Evolutionary conservation across 2,113 vertebrate genomes (phyloP).

Genomic region (Cavia aperea): DNA sequence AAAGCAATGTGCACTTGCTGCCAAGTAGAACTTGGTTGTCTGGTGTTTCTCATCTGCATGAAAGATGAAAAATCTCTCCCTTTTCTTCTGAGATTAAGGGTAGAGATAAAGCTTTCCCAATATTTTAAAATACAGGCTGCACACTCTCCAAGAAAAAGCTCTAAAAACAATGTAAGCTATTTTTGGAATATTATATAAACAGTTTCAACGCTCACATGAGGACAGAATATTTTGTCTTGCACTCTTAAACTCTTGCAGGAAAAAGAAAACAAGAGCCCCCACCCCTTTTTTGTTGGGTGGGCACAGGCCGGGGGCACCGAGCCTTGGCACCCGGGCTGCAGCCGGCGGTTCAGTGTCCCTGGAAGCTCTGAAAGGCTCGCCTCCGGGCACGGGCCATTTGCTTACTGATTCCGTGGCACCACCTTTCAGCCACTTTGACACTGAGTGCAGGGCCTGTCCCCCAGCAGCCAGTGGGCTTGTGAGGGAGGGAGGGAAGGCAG

Average conservation of each 20-base stretch:
- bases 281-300: not conserved
- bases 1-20: conserved; percentile 18
- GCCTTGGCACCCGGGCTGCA: not conserved
- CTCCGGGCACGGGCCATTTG: not conserved
- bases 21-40: conserved; percentile 44
- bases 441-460: not conserved
- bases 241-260: not conserved
- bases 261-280: not conserved
- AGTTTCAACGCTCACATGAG: conserved; percentile 17
- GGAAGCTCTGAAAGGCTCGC: not conserved
- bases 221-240: not conserved
- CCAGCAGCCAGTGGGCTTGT: not conserved
- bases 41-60: conserved; percentile 57
- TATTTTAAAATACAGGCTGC: conserved; percentile 40
- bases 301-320: not conserved
- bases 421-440: not conserved
- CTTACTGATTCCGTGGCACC: not conserved
- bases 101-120: conserved; percentile 48
- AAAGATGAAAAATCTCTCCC: conserved; percentile 44
- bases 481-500: not conserved
- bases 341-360: not conserved
- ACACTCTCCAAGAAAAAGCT: conserved; percentile 41
- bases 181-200: conserved; percentile 37
- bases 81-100: conserved; percentile 48
- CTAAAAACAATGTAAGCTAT: conserved; percentile 29